These are phyloP conservation scores for Lepeophtheirus nordmannii DNA, from an alignment of 2,888 invertebrate species.

Conservation along the genomic window DNA sequence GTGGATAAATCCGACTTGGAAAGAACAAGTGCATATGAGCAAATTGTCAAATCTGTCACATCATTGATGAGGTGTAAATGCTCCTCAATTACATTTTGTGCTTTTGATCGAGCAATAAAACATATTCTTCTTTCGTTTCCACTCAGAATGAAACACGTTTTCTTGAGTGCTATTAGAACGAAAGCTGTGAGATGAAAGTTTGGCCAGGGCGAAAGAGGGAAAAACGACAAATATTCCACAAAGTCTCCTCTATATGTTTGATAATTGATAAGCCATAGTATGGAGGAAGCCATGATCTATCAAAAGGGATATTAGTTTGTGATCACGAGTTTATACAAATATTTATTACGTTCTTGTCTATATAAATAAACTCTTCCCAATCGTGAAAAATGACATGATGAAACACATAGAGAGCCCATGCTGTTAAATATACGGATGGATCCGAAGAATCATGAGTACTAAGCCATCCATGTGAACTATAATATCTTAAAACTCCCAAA, in stretches of 20 bases:
- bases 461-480: conserved; percentile 33
- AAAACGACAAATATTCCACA: conserved; percentile 28
- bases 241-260: conserved; percentile 31
- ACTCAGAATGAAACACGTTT: conserved; percentile 32
- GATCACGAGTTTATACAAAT: background rate
- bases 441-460: conserved; percentile 34
- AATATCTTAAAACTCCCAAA: conserved; percentile 34
- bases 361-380: conserved; percentile 42
- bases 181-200: conserved; percentile 39
- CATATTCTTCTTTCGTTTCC: conserved; percentile 30
- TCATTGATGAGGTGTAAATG: conserved; percentile 32
- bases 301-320: background rate
- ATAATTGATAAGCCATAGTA: conserved; percentile 33
- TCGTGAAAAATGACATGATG: conserved; percentile 40
- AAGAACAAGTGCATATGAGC: conserved; percentile 38
- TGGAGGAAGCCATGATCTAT: conserved; percentile 33
- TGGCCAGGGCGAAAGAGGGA: conserved; percentile 26
- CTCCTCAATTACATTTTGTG: conserved; percentile 33
- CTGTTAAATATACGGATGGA: conserved; percentile 39
- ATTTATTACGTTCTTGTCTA: conserved; percentile 36
- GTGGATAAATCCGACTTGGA: conserved; percentile 35
- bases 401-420: conserved; percentile 39
- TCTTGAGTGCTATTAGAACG: conserved; percentile 38
- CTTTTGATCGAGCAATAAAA: conserved; percentile 1
- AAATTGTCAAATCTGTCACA: conserved; percentile 39